A percentile compares a stretch with the other conserved stretches of the same genome.
Conservation (phyloP, 2,113 vertebrate species). For the Megaleporinus macrocephalus region DNA sequence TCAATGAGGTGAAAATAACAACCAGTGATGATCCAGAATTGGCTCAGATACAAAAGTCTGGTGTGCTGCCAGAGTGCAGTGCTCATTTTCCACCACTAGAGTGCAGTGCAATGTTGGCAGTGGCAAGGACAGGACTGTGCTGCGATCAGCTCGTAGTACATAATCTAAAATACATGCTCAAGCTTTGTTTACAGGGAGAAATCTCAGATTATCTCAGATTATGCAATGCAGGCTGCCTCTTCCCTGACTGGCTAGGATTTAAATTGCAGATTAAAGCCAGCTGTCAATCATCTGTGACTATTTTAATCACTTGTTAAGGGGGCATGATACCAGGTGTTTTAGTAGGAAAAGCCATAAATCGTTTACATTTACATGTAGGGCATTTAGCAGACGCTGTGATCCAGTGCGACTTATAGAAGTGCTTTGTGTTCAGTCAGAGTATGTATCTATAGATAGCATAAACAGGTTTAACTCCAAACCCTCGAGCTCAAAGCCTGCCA, state of each 20-base stretch:
- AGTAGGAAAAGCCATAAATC: neutral
- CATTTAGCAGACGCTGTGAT: too few relatives aligned
- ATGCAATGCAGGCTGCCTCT: neutral
- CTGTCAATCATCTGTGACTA: neutral
- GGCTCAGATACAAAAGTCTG: neutral
- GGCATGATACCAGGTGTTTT: neutral
- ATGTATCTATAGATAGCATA: too few relatives aligned
- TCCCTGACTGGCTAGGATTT: neutral
- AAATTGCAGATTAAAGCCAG: neutral
- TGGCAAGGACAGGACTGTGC: neutral
- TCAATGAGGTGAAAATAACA: neutral
- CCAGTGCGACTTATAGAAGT: too few relatives aligned
- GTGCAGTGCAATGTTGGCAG: neutral
- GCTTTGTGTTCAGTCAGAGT: too few relatives aligned
- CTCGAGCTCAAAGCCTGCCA: too few relatives aligned
- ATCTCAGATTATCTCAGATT: neutral
- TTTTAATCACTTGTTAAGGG: neutral
- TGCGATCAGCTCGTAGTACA: neutral
- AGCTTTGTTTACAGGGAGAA: constrained; percentile 2
- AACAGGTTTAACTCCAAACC: too few relatives aligned
- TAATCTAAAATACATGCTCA: neutral
- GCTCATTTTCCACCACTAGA: constrained; percentile 17
- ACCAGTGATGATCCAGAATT: neutral
- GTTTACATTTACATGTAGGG: too few relatives aligned
- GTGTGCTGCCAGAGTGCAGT: neutral